Evolutionary conservation across 2,888 invertebrate genomes (phyloP).

Genomic region (Apotomis turbidana): DNA sequence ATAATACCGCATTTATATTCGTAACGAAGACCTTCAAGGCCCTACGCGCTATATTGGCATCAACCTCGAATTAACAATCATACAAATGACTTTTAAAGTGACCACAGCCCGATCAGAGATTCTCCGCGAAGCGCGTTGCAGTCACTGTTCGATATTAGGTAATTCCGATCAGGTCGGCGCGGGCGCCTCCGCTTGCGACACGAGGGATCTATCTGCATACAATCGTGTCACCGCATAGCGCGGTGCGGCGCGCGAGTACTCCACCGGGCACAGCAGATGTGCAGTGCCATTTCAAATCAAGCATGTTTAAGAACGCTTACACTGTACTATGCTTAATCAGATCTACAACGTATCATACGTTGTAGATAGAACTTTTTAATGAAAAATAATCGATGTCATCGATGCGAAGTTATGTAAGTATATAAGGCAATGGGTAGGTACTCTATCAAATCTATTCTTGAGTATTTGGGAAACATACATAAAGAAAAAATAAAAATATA

Average conservation of each 20-base stretch:
- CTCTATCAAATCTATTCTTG: too few relatives aligned
- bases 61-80: constrained; percentile 26
- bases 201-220: constrained; percentile 15
- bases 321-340: too few relatives aligned
- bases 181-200: constrained; percentile 8
- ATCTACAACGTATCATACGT: too few relatives aligned
- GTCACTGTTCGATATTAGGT: constrained; percentile 22
- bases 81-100: constrained; percentile 36
- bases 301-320: too few relatives aligned
- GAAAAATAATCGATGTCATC: too few relatives aligned
- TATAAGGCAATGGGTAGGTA: too few relatives aligned
- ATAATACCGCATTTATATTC: constrained; percentile 38
- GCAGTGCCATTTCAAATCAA: not conserved
- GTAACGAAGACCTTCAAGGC: constrained; percentile 15
- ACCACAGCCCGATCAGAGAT: constrained; percentile 24
- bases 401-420: too few relatives aligned
- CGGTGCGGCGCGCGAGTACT: not conserved
- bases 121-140: constrained; percentile 16
- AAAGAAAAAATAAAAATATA: too few relatives aligned
- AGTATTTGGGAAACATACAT: too few relatives aligned
- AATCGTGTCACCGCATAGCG: not conserved
- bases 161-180: constrained; percentile 33
- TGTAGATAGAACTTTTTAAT: too few relatives aligned
- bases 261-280: not conserved
- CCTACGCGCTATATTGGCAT: constrained; percentile 28